These are phyloP conservation scores for Enteromius anoplus DNA, from an alignment of 2,797 vertebrate species.

Conservation along the genomic window DNA sequence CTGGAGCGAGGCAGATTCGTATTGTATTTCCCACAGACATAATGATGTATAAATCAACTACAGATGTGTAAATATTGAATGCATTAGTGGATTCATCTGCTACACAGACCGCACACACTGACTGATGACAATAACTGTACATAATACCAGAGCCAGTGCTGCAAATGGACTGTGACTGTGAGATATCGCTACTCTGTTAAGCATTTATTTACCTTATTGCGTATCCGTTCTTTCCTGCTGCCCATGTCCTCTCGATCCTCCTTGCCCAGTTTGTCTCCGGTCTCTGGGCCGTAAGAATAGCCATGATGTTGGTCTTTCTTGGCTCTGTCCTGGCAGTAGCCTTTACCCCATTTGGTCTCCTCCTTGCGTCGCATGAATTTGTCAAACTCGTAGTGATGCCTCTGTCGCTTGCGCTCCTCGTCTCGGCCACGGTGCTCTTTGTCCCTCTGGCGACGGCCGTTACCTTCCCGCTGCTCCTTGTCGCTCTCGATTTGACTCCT, in stretches of 20 bases:
- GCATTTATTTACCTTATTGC: slow-evolving; percentile 89
- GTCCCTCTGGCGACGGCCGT: slow-evolving; percentile 84
- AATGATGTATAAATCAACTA: slow-evolving; percentile 45
- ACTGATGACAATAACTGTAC: slow-evolving; percentile 37
- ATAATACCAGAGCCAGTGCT: slow-evolving; percentile 37
- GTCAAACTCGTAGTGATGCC: slow-evolving; percentile 88
- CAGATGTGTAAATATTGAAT: slow-evolving; percentile 34
- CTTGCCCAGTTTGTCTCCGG: slow-evolving; percentile 85
- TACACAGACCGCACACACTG: slow-evolving; percentile 37
- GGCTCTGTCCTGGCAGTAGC: slow-evolving; percentile 87
- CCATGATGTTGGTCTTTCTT: slow-evolving; percentile 88
- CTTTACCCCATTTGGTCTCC: slow-evolving; percentile 93
- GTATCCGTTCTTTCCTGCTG: slow-evolving; percentile 89
- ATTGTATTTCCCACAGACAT: slow-evolving; percentile 52
- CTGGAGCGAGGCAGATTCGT: slow-evolving; percentile 54
- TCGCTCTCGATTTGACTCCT: slow-evolving; percentile 86
- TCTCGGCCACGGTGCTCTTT: slow-evolving; percentile 87
- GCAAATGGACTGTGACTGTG: slow-evolving; percentile 38
- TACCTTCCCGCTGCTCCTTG: slow-evolving; percentile 89
- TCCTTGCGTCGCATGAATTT: slow-evolving; percentile 91
- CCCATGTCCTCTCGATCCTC: slow-evolving; percentile 87
- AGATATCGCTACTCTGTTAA: slow-evolving; percentile 3
- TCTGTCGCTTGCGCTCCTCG: slow-evolving; percentile 87
- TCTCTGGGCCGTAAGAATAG: slow-evolving; percentile 80
- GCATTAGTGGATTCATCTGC: slow-evolving; percentile 39